These are phyloP conservation scores for Zingel zingel DNA, from an alignment of 2,113 vertebrate species.

Conservation along the genomic window DNA sequence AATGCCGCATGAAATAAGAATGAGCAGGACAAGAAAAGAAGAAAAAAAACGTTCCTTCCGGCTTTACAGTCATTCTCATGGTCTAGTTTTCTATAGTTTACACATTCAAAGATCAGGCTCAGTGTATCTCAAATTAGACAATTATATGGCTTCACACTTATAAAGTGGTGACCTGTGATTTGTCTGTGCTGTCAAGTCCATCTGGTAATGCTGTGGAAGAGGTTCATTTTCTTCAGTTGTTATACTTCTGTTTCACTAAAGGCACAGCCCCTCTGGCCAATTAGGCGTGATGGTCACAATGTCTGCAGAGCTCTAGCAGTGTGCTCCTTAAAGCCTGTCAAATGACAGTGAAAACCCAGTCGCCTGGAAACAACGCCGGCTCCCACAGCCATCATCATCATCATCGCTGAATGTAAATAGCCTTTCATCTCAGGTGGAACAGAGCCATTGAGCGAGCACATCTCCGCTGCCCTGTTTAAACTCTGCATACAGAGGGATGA, in stretches of 20 bases:
- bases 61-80: conserved; percentile 56
- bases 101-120: conserved; percentile 57
- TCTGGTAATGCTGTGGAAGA: conserved; percentile 52
- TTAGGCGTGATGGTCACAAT: conserved; percentile 80
- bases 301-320: conserved; percentile 70
- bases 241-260: conserved; percentile 70
- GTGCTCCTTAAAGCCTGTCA: conserved; percentile 79
- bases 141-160: conserved; percentile 49
- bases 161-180: conserved; percentile 60
- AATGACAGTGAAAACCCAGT: conserved; percentile 71
- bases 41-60: conserved; percentile 36
- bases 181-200: conserved; percentile 52
- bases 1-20: conserved; percentile 73
- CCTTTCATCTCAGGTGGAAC: conserved; percentile 83
- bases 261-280: conserved; percentile 74
- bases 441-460: conserved; percentile 69
- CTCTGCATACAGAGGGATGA: conserved; percentile 71
- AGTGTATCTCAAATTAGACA: conserved; percentile 54
- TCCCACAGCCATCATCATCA: conserved; percentile 67
- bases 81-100: conserved; percentile 60
- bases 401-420: conserved; percentile 78
- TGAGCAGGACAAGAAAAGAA: conserved; percentile 42
- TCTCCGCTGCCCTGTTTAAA: conserved; percentile 75
- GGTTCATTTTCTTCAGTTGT: conserved; percentile 65
- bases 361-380: conserved; percentile 69